Evolutionary conservation across 1,140 invertebrate species (phyloP), one percentile per base, ranked within the genome.

Genomic region (Drosophila subobscura): DNA sequence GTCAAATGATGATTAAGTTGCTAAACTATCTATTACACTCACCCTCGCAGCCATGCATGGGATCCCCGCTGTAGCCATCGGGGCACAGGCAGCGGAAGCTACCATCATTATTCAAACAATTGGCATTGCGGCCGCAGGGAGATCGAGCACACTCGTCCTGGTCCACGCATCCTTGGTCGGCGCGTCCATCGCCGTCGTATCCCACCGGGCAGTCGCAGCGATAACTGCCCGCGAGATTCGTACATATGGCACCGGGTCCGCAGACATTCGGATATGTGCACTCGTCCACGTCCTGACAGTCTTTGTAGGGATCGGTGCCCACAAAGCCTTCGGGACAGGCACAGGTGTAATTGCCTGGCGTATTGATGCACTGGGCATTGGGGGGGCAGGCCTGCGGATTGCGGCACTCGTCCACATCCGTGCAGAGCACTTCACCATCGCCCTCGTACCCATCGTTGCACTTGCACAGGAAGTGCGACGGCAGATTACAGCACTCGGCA

Each of bases 401-500:
- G 72, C 92, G 84, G 92, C 97, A 98, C 92, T 98, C 97, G 88
- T 98, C 94, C 47, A 98, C 95, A 93, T 98, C 97, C 94, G 94
- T 77, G 92, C 97, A 98, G 89, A 95, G 93, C 53, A 94, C 94
- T 93, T 97, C 96, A 29, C 97, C 97, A 83, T 98, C 96, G 45
- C 97, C 97, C 92, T 96, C 95, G 81, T 95, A 98, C 50, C 97
- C 97, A 33, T 96, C 94, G 79, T 96, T 95, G 92, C 97, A 99
- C 93, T 98, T 98, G 93, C 97, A 99, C 54, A 97, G 94, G 92
- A 97, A 98, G 93, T 98, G 96, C 59, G 97, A 96, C 27, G 97
- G 97, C 73, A 98, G 92, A 93, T 99, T 98, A 85, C 97, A 98
- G 92, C 97, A 98, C 91, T 98, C 97, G 7, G 97, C 96, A 92